Evolutionary conservation across 2,888 invertebrate genomes (phyloP), one percentile per base, ranked within the genome.

Genomic region (Therioaphis trifolii): DNA sequence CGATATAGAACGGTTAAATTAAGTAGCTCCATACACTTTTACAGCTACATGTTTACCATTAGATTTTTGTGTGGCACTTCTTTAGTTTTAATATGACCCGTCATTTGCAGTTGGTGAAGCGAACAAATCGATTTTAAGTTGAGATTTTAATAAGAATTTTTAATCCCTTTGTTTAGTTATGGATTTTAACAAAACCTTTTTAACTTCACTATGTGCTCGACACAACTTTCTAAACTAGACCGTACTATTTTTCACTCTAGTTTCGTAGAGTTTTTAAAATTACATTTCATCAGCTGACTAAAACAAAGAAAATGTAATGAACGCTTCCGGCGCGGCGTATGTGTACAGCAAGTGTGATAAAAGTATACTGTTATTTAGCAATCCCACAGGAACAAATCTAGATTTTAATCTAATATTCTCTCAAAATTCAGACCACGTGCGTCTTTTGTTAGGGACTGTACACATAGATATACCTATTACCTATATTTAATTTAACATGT

Each of bases 381-480:
- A 52, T 35, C 35, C 66, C 77, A 18, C 66, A 52, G 77, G 24
- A 68, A 66, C 66, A 68, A 78, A 68, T 78, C 21, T 68, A 35
- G 77, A 35, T 52, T 66, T 78, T 68, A 78, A 68, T 78, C 66
- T 66, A 66, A 66, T 66, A 68, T 68, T 40, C n/a, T 24, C 21
- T 58, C 21, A 18, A 78, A 21, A 78, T 78, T 68, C 66, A 18
- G 77, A 68, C 24, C 77, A 78, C 77, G 66, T 52, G 52, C 77
- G 52, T 52, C 52, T 61, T 61, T 63, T n/a, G 40, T 0, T 12
- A 4, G n/a, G 1, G 9, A 21, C 21, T n/a, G 49, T 18, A 18
- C 4, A 49, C 18, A 46, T 4, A 14, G 2, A 46, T 9, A 52
- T 1, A 52, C 52, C n/a, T n/a, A n/a, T n/a, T n/a, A n/a, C n/a